Evolutionary conservation across 2,888 invertebrate species (phyloP).

Genomic region (Atherix ibis): DNA sequence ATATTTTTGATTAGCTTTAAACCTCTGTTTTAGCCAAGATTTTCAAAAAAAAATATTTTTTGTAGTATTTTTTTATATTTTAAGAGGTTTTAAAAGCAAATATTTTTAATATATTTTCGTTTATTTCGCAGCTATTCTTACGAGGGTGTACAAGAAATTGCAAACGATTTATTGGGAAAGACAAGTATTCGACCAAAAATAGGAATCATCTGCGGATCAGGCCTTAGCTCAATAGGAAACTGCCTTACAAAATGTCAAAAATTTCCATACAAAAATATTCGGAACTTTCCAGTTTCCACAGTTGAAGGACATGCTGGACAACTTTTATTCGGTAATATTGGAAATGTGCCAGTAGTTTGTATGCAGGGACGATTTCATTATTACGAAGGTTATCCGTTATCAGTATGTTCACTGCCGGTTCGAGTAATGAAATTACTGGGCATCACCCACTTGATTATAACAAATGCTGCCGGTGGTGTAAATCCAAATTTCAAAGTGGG

Average conservation of each 20-base stretch:
- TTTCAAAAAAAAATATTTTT: too few relatives aligned
- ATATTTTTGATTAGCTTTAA: too few relatives aligned
- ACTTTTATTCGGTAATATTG: slow-evolving; percentile 75
- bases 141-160: slow-evolving; percentile 61
- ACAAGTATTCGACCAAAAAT: slow-evolving; percentile 60
- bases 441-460: slow-evolving; percentile 73
- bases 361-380: slow-evolving; percentile 97
- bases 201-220: slow-evolving; percentile 94
- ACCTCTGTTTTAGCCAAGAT: too few relatives aligned
- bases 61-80: too few relatives aligned
- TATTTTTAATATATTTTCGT: neutral
- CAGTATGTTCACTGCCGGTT: slow-evolving; percentile 88
- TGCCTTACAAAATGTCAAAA: slow-evolving; percentile 49
- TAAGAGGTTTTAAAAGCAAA: too few relatives aligned
- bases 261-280: slow-evolving; percentile 79
- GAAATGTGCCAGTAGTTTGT: slow-evolving; percentile 69
- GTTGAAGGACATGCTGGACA: slow-evolving; percentile 87
- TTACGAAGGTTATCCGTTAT: slow-evolving; percentile 90
- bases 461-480: slow-evolving; percentile 94
- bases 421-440: slow-evolving; percentile 94
- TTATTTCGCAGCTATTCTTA: slow-evolving; percentile 52
- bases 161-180: slow-evolving; percentile 53
- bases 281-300: slow-evolving; percentile 83
- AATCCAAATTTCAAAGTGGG: slow-evolving; percentile 77
- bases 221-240: slow-evolving; percentile 59